Conservation (phyloP, 2,113 vertebrate genomes). For the Pithys albifrons region DNA sequence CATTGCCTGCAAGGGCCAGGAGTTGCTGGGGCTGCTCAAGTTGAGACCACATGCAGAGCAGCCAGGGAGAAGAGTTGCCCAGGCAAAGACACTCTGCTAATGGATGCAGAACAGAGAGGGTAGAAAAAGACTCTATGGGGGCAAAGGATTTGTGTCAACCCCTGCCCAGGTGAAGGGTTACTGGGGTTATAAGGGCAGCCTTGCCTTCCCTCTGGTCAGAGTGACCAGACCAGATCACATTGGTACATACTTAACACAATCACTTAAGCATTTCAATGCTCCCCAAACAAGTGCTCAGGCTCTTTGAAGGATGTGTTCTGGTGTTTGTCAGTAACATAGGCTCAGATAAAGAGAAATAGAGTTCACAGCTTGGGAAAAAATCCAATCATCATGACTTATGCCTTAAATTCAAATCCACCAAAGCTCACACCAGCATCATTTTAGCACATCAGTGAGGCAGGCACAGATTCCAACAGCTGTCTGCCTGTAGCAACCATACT, state of each 20-base stretch:
- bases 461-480: not conserved
- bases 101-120: not conserved
- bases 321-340: not conserved
- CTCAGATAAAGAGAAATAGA: not conserved
- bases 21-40: not conserved
- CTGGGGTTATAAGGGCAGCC: not conserved
- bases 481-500: not conserved
- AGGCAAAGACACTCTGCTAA: not conserved
- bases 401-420: not conserved
- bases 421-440: not conserved
- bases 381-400: not conserved
- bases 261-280: rapidly evolving
- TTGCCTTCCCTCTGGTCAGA: not conserved
- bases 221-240: rapidly evolving
- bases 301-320: not conserved
- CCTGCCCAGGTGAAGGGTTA: not conserved
- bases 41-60: not conserved
- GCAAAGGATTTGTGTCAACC: not conserved
- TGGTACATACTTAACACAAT: not conserved
- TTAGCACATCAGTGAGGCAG: not conserved
- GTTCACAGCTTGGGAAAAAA: not conserved
- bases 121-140: rapidly evolving
- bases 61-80: not conserved
- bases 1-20: not conserved
- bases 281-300: not conserved